Evolutionary conservation across 2,888 invertebrate species (phyloP).

Genomic region (Tortrix viridana): DNA sequence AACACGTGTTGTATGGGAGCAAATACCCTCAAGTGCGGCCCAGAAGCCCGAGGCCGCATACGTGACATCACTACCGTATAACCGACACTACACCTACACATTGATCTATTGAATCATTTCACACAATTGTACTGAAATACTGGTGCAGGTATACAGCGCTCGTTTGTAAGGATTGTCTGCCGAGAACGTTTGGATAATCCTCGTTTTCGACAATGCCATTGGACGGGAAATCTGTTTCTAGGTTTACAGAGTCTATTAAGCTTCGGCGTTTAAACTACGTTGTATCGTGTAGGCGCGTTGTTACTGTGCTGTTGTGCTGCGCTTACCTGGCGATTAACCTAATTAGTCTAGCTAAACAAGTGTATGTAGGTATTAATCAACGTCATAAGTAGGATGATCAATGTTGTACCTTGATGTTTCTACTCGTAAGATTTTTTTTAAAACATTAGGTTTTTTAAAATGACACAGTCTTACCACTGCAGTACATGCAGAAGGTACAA

Average conservation of each 20-base stretch:
- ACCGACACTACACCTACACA: slow-evolving; percentile 46
- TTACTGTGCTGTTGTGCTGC: slow-evolving; percentile 7
- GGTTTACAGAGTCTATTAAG: slow-evolving; percentile 22
- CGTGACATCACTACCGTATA: slow-evolving; percentile 58
- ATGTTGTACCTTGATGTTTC: too few species aligned
- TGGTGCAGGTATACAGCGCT: slow-evolving; percentile 42
- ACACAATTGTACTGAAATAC: slow-evolving; percentile 55
- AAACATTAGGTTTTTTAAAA: too few species aligned
- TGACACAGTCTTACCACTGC: too few species aligned
- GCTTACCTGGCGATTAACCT: not conserved
- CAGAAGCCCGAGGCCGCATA: slow-evolving; percentile 44
- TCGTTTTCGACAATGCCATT: slow-evolving; percentile 30
- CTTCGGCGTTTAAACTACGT: slow-evolving; percentile 8
- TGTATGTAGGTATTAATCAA: too few species aligned
- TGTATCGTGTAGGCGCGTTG: slow-evolving; percentile 6
- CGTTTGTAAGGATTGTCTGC: slow-evolving; percentile 39
- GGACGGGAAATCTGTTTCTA: slow-evolving; percentile 26
- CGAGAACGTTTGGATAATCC: slow-evolving; percentile 30
- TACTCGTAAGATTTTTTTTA: too few species aligned
- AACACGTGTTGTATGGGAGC: slow-evolving; percentile 48
- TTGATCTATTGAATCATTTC: slow-evolving; percentile 64
- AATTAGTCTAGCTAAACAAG: not conserved
- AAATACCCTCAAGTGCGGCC: slow-evolving; percentile 47
- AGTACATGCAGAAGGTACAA: too few species aligned
- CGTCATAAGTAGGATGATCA: too few species aligned